These are phyloP conservation scores for Popillia japonica DNA, from an alignment of 1,140 invertebrate genomes.

Conservation along the genomic window DNA sequence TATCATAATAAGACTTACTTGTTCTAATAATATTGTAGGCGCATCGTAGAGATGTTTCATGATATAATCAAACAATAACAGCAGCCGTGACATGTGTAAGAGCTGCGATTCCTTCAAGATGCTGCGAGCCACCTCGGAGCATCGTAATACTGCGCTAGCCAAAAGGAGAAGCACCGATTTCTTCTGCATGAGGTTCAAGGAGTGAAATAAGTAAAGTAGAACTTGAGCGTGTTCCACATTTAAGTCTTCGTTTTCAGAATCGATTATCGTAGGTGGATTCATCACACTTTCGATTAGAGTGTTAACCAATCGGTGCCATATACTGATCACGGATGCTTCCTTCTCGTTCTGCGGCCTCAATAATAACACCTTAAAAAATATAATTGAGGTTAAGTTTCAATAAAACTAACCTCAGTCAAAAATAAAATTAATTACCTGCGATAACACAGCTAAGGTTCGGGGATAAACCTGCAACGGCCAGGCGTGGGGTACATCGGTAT, in stretches of 20 bases:
- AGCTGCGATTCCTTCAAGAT: conserved; percentile 75
- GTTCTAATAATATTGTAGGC: conserved; percentile 76
- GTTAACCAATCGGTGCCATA: conserved; percentile 89
- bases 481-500: conserved; percentile 66
- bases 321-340: conserved; percentile 86
- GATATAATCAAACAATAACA: conserved; percentile 93
- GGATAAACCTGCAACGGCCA: conserved; percentile 89
- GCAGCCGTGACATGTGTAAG: conserved; percentile 81
- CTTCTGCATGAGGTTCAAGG: conserved; percentile 94
- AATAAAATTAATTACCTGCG: conserved; percentile 62
- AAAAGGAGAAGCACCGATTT: conserved; percentile 89
- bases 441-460: conserved; percentile 76
- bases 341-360: conserved; percentile 85
- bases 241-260: conserved; percentile 82
- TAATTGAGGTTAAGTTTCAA: too few species aligned
- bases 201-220: conserved; percentile 92
- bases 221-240: conserved; percentile 97
- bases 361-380: conserved; percentile 78
- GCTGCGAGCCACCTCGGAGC: conserved; percentile 70
- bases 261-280: conserved; percentile 64
- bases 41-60: conserved; percentile 95
- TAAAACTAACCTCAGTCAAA: too few species aligned
- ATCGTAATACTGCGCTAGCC: conserved; percentile 73
- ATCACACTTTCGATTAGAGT: conserved; percentile 86
- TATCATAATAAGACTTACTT: conserved; percentile 65